These are phyloP conservation scores for Parauchenoglanis ngamensis DNA, from an alignment of 2,797 vertebrate species.

Conservation along the genomic window DNA sequence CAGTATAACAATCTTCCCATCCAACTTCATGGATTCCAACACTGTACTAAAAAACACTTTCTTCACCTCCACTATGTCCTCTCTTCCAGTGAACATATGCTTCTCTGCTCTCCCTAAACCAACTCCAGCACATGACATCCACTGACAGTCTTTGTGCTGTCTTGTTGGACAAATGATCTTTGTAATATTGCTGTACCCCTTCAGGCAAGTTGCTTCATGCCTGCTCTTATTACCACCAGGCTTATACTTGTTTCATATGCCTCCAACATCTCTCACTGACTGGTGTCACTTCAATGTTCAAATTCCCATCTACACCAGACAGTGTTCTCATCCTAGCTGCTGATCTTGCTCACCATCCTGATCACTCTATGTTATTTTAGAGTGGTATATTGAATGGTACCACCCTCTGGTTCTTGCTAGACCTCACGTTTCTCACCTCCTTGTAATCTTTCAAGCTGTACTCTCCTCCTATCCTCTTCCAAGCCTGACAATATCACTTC, in stretches of 20 bases:
- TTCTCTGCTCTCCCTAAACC: neutral
- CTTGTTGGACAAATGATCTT: slow-evolving; percentile 2
- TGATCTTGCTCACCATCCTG: neutral
- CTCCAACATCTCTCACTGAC: neutral
- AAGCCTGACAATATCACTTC: neutral
- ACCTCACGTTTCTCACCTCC: neutral
- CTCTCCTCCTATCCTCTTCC: neutral
- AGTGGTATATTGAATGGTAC: neutral
- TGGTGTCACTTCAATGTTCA: neutral
- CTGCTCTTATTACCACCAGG: neutral
- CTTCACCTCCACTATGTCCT: neutral
- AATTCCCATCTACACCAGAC: neutral
- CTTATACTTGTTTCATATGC: neutral
- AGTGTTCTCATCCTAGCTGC: neutral
- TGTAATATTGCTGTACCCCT: neutral
- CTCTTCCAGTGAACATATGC: neutral
- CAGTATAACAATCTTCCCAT: neutral
- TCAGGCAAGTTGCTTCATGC: neutral
- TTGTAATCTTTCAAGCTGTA: neutral
- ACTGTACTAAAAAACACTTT: neutral
- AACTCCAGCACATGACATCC: neutral
- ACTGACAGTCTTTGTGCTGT: neutral
- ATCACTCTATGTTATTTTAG: neutral
- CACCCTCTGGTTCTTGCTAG: neutral
- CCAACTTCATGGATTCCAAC: neutral